These are phyloP conservation scores for Malaclemys terrapin DNA, from an alignment of 2,113 vertebrate genomes.

Conservation along the genomic window DNA sequence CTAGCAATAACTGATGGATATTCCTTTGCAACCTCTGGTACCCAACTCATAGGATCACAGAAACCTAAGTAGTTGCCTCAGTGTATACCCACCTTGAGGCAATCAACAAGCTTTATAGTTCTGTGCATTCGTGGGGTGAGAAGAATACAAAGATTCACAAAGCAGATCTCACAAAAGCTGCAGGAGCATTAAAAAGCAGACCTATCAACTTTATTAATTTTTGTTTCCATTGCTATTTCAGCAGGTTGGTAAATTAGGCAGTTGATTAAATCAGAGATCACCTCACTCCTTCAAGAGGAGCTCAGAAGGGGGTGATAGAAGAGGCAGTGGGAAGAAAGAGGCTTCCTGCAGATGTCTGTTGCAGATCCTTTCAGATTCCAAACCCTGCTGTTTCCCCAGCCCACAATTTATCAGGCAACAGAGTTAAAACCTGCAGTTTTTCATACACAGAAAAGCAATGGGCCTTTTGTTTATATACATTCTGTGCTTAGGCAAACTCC, in stretches of 20 bases:
- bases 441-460: not conserved
- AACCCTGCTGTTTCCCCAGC: not conserved
- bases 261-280: not conserved
- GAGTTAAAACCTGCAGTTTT: not conserved
- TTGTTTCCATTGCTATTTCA: not conserved
- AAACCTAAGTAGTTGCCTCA: too few species aligned
- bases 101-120: not conserved
- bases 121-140: not conserved
- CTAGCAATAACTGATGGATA: too few species aligned
- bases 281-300: not conserved
- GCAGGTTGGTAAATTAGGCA: not conserved
- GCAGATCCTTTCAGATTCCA: not conserved
- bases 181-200: not conserved
- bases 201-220: not conserved
- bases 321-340: not conserved
- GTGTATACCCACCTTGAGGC: too few species aligned
- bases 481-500: not conserved
- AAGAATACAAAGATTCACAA: not conserved
- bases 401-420: not conserved
- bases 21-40: too few species aligned
- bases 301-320: not conserved
- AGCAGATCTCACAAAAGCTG: not conserved
- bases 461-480: rapidly evolving
- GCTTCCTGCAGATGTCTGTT: not conserved
- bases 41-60: too few species aligned